phyloP scores from a whole-genome alignment of 2,113 vertebrate genomes.

The Galeopterus variegatus region DNA sequence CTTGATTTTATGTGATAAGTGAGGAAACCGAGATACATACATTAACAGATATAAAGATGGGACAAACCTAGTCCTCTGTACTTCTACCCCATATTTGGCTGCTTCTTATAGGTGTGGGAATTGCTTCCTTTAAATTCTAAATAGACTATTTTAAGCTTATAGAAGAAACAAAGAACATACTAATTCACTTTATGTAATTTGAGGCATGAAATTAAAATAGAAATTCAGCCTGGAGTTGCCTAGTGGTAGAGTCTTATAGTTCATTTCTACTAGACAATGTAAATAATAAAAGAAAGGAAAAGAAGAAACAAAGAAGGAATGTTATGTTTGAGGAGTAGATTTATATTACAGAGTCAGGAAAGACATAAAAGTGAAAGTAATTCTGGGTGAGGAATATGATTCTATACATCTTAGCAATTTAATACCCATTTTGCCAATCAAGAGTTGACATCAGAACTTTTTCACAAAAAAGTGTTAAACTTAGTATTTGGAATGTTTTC shows the following conservation, averaged over 20 bases:
- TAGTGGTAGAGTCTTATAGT: neutral
- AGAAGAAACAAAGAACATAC: neutral
- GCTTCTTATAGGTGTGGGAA: neutral
- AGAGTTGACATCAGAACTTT: neutral
- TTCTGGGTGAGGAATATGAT: neutral
- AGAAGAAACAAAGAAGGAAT: neutral
- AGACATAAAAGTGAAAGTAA: neutral
- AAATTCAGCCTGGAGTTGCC: conserved; percentile 1
- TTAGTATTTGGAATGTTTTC: neutral
- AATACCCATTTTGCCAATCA: neutral
- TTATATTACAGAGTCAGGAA: neutral
- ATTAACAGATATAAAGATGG: neutral
- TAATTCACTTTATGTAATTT: conserved; percentile 47
- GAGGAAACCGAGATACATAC: neutral
- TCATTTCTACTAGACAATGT: neutral
- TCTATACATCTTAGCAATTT: neutral
- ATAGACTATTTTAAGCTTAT: neutral
- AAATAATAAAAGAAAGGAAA: conserved; percentile 6
- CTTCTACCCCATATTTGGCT: neutral
- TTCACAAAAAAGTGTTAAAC: neutral
- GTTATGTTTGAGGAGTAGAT: neutral
- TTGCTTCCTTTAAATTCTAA: conserved; percentile 23
- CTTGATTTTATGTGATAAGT: neutral
- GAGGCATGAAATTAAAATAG: neutral
- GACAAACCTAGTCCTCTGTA: neutral